Percentiles rank a stretch among this genome's conserved stretches.
Conservation (phyloP, 2,113 vertebrate genomes). For the Ameiurus melas region DNA sequence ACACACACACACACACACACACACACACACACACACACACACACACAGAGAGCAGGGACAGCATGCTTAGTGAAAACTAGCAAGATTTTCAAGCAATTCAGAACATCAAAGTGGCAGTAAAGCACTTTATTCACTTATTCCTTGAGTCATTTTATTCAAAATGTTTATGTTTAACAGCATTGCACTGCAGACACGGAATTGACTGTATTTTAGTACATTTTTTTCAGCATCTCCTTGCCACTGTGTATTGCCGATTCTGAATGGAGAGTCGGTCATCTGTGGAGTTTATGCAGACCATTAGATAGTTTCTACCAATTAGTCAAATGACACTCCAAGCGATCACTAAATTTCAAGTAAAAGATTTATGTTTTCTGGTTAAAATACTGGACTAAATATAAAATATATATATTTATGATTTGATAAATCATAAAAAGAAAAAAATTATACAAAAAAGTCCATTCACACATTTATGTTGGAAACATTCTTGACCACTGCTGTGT, state of each 20-base stretch:
- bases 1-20: constrained; percentile 23
- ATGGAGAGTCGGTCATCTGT: background rate
- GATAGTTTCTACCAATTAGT: background rate
- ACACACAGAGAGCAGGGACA: background rate
- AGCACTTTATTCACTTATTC: background rate
- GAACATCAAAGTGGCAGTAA: background rate
- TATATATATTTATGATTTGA: too few species aligned
- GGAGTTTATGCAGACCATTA: background rate
- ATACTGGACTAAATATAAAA: background rate
- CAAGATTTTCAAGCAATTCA: background rate
- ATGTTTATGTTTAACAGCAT: background rate
- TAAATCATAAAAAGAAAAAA: background rate
- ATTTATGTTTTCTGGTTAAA: background rate
- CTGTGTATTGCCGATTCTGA: background rate
- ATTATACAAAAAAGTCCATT: background rate
- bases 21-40: constrained; percentile 26
- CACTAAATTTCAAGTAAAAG: background rate
- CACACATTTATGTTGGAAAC: background rate
- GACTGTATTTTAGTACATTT: background rate
- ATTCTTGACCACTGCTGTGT: background rate
- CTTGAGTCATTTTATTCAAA: background rate
- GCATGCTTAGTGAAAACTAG: background rate
- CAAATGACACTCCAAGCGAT: background rate
- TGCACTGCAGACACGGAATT: background rate
- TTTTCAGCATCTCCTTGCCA: background rate